Conservation (phyloP, 2,888 invertebrate genomes). For the Proisotoma minuta region DNA sequence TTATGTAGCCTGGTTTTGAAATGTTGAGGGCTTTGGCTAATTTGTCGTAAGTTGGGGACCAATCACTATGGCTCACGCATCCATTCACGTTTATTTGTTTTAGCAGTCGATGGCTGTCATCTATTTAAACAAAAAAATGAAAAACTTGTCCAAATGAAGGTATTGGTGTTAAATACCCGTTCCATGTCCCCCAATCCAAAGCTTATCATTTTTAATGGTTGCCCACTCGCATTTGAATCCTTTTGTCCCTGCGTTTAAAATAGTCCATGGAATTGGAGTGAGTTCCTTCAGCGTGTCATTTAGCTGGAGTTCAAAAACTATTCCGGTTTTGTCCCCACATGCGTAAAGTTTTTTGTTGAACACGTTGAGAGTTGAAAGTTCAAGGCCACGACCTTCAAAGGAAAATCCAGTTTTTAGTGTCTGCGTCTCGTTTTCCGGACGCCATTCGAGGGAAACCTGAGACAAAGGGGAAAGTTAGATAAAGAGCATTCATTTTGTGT, state of each 20-base stretch:
- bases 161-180: too few species aligned
- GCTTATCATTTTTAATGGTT: slow-evolving; percentile 75
- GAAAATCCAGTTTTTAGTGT: slow-evolving; percentile 68
- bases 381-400: slow-evolving; percentile 88
- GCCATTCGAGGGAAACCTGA: slow-evolving; percentile 64
- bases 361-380: slow-evolving; percentile 87
- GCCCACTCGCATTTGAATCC: slow-evolving; percentile 97
- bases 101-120: too few species aligned
- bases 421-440: slow-evolving; percentile 59
- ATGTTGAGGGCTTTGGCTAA: slow-evolving; percentile 71
- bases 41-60: slow-evolving; percentile 56
- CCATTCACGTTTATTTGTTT: slow-evolving; percentile 79
- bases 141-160: too few species aligned
- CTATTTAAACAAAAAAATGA: too few species aligned
- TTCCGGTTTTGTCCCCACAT: slow-evolving; percentile 92
- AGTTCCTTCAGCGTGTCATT: slow-evolving; percentile 55
- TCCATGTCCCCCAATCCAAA: slow-evolving; percentile 91
- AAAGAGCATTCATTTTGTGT: neutral
- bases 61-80: slow-evolving; percentile 64
- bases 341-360: slow-evolving; percentile 84
- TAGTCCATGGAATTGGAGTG: slow-evolving; percentile 66
- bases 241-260: slow-evolving; percentile 59
- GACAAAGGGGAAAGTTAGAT: neutral
- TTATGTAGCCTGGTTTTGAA: slow-evolving; percentile 82
- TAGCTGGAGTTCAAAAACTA: slow-evolving; percentile 61